Base-by-base conservation (phyloP, 2,888 invertebrate species). In the Oxyteleia sp. region DNA sequence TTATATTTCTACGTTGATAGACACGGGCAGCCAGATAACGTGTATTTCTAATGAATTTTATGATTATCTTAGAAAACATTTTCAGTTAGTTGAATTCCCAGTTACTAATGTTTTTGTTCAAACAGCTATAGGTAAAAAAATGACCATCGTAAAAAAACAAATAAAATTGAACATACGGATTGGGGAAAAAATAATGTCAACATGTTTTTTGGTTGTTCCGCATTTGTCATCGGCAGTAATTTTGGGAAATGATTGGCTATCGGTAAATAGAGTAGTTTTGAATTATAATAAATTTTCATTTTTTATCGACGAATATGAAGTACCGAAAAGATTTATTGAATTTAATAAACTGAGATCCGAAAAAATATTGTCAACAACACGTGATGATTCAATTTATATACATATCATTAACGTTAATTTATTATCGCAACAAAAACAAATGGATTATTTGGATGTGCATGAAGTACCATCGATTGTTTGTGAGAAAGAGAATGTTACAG, bases 181-280 rank as follows among this genome's bases (percentile, higher is more conserved):
- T 16, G 72, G 51, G 11, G n/a, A 23, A 10, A 61, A 15, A 13
- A 41, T 4, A 5, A n/a, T 72, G 0, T 4, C 16, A n/a, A 55
- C 47, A 0, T 32, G 5, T 32, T 63, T 74, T 63, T 41, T 74
- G 51, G n/a, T 55, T n/a, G 35, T 74, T 15, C 64, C 74, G 0
- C 2, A 20, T 10, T 18, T 64, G 8, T 32, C 74, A 16, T 74
- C 63, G 7, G 32, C 41, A 2, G 35, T 74, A 0, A 74, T 74
- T 2, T 13, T 74, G 0, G 74, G 59, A 1, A 74, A 64, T 26
- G 47, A 72, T 41, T 72, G 71, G 71, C 23, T 72, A 47, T 49
- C 10, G n/a, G 41, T 11, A 16, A 45, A 45, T 38, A 38, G n/a
- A 38, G 11, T n/a, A 1, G 2, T n/a, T 0, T 7, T 38, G 2